Conservation (phyloP, 2,888 invertebrate genomes). For the Apotomis capreana region DNA sequence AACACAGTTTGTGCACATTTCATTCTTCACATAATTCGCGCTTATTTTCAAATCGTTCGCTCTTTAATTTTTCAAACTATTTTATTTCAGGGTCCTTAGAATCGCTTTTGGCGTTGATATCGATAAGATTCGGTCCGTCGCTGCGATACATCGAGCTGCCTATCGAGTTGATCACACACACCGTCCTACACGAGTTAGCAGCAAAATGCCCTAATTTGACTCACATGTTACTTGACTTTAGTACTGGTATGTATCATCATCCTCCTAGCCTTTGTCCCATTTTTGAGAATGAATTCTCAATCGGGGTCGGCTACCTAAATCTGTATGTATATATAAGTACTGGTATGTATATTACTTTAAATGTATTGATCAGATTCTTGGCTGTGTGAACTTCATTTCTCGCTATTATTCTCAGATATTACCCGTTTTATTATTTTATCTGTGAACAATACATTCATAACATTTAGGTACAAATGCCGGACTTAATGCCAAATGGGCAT, state of each 20-base stretch:
- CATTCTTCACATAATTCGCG: slow-evolving; percentile 32
- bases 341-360: slow-evolving; percentile 47
- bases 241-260: slow-evolving; percentile 86
- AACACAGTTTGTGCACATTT: slow-evolving; percentile 29
- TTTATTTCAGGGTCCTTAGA: slow-evolving; percentile 88
- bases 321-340: no score
- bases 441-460: no score
- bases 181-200: slow-evolving; percentile 97
- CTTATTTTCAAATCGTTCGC: slow-evolving; percentile 15
- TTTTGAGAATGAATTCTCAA: no score
- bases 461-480: no score
- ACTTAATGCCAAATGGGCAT: no score
- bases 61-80: slow-evolving; percentile 42
- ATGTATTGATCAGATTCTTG: no score
- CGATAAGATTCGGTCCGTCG: slow-evolving; percentile 93
- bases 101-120: slow-evolving; percentile 92
- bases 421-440: no score
- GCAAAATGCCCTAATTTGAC: slow-evolving; percentile 98
- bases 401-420: no score
- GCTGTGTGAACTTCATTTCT: no score
- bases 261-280: no score
- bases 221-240: slow-evolving; percentile 98
- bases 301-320: no score
- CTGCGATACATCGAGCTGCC: slow-evolving; percentile 96
- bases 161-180: slow-evolving; percentile 97